Percentiles rank a stretch among this genome's conserved stretches.
These are phyloP conservation scores for Pyrgilauda ruficollis DNA, from an alignment of 2,113 vertebrate genomes.

Conservation along the genomic window DNA sequence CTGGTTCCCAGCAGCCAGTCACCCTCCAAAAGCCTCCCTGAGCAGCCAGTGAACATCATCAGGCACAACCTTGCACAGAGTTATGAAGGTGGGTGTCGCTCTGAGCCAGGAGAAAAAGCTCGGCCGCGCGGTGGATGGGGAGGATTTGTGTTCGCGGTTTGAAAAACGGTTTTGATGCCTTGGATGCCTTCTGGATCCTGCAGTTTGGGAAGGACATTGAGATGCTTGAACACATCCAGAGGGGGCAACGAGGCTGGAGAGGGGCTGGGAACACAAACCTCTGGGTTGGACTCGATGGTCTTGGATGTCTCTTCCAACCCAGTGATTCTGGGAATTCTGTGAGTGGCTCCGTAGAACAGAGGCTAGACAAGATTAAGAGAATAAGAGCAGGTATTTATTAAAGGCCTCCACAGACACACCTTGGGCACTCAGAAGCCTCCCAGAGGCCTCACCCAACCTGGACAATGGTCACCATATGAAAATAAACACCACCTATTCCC, in stretches of 20 bases:
- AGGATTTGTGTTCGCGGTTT: background rate
- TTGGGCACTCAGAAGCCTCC: background rate
- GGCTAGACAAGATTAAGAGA: background rate
- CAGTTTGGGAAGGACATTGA: background rate
- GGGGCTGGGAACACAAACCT: too few species aligned
- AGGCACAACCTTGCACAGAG: constrained; percentile 69
- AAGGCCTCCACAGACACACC: background rate
- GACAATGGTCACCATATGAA: background rate
- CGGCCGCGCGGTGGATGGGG: background rate
- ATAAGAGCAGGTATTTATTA: background rate
- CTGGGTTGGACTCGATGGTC: too few species aligned
- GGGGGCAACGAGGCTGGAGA: too few species aligned
- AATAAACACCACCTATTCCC: background rate
- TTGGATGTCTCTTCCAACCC: too few species aligned
- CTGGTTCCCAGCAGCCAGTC: constrained; percentile 68
- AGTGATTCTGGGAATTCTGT: too few species aligned
- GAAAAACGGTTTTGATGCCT: background rate
- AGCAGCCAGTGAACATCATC: constrained; percentile 64
- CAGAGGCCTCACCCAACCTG: background rate
- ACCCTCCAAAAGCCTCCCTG: constrained; percentile 65
- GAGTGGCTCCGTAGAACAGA: background rate
- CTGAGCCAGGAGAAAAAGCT: background rate
- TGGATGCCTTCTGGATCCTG: background rate
- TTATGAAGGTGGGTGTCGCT: constrained; percentile 79
- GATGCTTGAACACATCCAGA: background rate